Evolutionary conservation across 2,113 vertebrate genomes (phyloP).

Genomic region (Struthio camelus): DNA sequence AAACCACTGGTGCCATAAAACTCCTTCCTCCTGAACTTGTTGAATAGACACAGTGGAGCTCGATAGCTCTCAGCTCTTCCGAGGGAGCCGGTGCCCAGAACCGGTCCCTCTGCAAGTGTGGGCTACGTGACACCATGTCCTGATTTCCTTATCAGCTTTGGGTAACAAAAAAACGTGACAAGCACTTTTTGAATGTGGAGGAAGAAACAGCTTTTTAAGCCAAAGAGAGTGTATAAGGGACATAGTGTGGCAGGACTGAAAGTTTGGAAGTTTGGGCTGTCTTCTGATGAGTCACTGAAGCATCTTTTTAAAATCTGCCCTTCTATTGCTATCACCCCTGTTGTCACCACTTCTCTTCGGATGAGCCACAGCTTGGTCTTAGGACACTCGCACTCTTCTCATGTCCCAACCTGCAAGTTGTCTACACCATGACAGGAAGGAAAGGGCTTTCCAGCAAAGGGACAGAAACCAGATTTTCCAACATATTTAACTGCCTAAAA

Average conservation of each 20-base stretch:
- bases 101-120: background rate
- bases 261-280: no score
- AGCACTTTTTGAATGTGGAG: accelerated
- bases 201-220: accelerated
- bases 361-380: background rate
- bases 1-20: background rate
- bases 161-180: accelerated
- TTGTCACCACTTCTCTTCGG: no score
- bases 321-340: no score
- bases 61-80: accelerated
- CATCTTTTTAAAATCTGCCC: accelerated
- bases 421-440: background rate
- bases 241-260: background rate
- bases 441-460: background rate
- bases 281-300: background rate
- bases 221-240: accelerated
- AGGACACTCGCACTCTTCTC: background rate
- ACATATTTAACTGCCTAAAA: background rate
- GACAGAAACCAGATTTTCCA: background rate
- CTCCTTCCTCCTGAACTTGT: accelerated
- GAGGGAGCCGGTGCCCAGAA: accelerated
- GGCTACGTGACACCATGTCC: background rate
- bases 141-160: background rate
- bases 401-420: background rate
- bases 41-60: accelerated